Conservation (phyloP, 2,113 vertebrate genomes). For the Panthera leo region DNA sequence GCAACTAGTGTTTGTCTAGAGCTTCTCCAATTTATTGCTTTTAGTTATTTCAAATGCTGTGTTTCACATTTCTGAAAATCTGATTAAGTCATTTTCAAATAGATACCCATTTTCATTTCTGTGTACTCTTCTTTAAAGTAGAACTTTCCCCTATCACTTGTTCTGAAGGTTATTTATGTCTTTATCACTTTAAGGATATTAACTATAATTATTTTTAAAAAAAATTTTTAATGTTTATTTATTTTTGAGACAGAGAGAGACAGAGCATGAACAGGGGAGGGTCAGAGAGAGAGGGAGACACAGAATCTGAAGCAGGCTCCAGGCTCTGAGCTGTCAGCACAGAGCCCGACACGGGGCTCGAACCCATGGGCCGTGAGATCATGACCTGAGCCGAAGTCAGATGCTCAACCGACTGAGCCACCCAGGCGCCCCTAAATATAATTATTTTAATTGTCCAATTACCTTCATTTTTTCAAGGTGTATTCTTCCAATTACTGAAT, state of each 20-base stretch:
- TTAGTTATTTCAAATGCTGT: neutral
- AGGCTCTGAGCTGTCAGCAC: too few species aligned
- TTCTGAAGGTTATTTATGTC: neutral
- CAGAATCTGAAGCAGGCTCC: too few species aligned
- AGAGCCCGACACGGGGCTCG: too few species aligned
- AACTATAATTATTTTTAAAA: neutral
- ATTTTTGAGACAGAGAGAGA: too few species aligned
- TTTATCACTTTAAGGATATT: neutral
- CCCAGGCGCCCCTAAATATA: neutral
- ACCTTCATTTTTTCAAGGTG: neutral
- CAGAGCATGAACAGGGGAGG: too few species aligned
- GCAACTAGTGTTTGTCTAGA: neutral
- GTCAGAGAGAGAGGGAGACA: too few species aligned
- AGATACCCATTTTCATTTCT: neutral
- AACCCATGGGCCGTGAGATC: too few species aligned
- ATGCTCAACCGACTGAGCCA: too few species aligned
- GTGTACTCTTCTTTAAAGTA: neutral
- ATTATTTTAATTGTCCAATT: neutral
- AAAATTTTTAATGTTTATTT: too few species aligned
- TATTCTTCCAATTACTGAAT: neutral
- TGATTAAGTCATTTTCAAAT: neutral
- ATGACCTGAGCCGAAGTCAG: too few species aligned
- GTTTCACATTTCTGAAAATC: neutral
- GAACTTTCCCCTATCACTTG: neutral
- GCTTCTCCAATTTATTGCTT: neutral